Evolutionary conservation across 2,888 invertebrate species (phyloP), one percentile per base, ranked within the genome.

Genomic region (Acronicta leporina): DNA sequence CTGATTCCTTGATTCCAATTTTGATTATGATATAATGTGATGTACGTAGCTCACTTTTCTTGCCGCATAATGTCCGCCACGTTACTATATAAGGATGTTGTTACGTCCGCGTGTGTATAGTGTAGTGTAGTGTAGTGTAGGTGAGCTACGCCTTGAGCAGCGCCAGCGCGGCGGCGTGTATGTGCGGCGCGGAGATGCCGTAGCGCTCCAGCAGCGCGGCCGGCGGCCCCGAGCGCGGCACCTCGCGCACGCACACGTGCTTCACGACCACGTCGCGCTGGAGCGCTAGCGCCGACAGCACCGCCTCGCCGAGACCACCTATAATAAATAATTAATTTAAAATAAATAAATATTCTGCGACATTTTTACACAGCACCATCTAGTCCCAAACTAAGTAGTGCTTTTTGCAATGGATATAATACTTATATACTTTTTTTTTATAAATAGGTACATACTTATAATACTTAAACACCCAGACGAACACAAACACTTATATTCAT

Each of bases 301-400:
- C 99, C 15, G 99, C 99, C 88, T 99, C 99, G 64, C 99, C 99
- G 56, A 99, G 86, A 52, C 99, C 99, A 68, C 99, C 98, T 96
- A 87, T 2, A 80, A n/a, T n/a, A n/a, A n/a, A n/a, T n/a, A n/a
- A n/a, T n/a, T n/a, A n/a, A n/a, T n/a, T n/a, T n/a, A n/a, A n/a
- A n/a, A n/a, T n/a, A n/a, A n/a, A n/a, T n/a, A n/a, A n/a, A n/a
- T n/a, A n/a, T n/a, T n/a, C n/a, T n/a, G n/a, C n/a, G n/a, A n/a
- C n/a, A n/a, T n/a, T n/a, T n/a, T n/a, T n/a, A n/a, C n/a, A n/a
- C n/a, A n/a, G n/a, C n/a, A n/a, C n/a, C n/a, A n/a, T n/a, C n/a
- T n/a, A n/a, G n/a, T n/a, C n/a, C n/a, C n/a, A n/a, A n/a, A n/a
- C n/a, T n/a, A n/a, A n/a, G n/a, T n/a, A n/a, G n/a, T n/a, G n/a